Evolutionary conservation across 2,113 vertebrate genomes (phyloP), one percentile per base, ranked within the genome.

Genomic region (Stigmatopora argus): DNA sequence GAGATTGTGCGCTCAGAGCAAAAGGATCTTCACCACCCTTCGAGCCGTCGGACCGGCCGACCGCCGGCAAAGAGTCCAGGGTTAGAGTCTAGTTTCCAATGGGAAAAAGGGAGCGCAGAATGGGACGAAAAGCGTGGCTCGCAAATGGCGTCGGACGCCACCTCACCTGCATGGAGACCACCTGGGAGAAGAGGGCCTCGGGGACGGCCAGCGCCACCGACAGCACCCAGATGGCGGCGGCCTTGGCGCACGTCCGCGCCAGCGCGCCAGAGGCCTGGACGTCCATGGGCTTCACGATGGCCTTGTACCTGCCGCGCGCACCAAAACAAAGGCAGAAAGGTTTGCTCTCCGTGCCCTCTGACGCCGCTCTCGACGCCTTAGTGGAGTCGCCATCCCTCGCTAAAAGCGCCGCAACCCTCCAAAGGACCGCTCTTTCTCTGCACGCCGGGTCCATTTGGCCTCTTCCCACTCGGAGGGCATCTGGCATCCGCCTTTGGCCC

Each of bases 281-380:
- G 81, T 98, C 96, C 96, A 98, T 96, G 47, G 95, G 96, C 84
- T 97, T 97, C 59, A 98, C 96, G 0, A 98, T 95, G 17, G 96
- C 96, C 87, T 93, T 96, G 79, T 98, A 96, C 87, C 96, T 98
- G 83, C 46, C 0, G 34, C 10, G 49, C 12, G 38, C 11, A 38
- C 35, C 26, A 26, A 10, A 18, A 49, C 48, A 48, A 14, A 48
- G 4, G 6, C 47, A 51, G 7, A 10, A 41, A 41, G 6, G 38
- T 41, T 41, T 1, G 9, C 38, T 9, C 38, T 8, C 38, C 38
- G 7, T 4, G 38, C 4, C 35, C 35, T 38, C 35, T 38, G n/a
- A n/a, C n/a, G n/a, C n/a, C n/a, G n/a, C n/a, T 38, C 35, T 38
- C 7, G 35, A 38, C 35, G 9, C 38, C 7, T 41, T 4, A 4